Base-by-base conservation (phyloP, 1,140 invertebrate genomes). In the Elymnias hypermnestra region DNA sequence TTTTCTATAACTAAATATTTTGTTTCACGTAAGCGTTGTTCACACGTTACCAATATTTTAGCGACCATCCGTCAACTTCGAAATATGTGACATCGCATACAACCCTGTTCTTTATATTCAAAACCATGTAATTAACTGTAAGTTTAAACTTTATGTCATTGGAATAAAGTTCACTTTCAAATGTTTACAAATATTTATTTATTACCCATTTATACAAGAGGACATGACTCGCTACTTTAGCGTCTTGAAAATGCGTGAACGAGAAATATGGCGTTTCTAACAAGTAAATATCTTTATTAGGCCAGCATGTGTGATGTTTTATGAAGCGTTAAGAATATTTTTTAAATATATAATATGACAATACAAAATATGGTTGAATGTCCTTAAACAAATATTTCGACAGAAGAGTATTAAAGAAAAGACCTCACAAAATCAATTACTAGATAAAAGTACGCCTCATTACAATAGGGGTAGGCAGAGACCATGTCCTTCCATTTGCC, bases 21-120 rank as follows among this genome's bases (percentile, higher is more conserved):
- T 6, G 23, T 29, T 29, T 6, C 9, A 29, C 13, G 15, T 28
- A 29, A 51, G 25, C 31, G 18, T 33, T 28, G 29, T 50, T 51
- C 35, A 51, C 40, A 51, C 35, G 40, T 51, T 31, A 44, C 39
- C 41, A 39, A 51, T 44, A 51, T 44, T 51, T 51, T 51, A 51
- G 48, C 48, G 35, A 23, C 33, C 40, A 38, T 43, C 41, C 40
- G 40, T 51, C 48, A 51, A 37, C 35, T 51, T 42, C 33, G 43
- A 26, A 45, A 43, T 43, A 43, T 43, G 40, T 43, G 40, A 43
- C 40, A 43, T 23, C 40, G 12, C 40, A 43, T 43, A 43, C 40
- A 43, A 33, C 40, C 40, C 28, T 22, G 40, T 2, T 43, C 40
- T 31, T 33, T 43, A 33, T 29, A 29, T 33, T 33, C 31, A 33